Conservation (phyloP, 1,140 invertebrate genomes). For the Leptinotarsa lineolata region DNA sequence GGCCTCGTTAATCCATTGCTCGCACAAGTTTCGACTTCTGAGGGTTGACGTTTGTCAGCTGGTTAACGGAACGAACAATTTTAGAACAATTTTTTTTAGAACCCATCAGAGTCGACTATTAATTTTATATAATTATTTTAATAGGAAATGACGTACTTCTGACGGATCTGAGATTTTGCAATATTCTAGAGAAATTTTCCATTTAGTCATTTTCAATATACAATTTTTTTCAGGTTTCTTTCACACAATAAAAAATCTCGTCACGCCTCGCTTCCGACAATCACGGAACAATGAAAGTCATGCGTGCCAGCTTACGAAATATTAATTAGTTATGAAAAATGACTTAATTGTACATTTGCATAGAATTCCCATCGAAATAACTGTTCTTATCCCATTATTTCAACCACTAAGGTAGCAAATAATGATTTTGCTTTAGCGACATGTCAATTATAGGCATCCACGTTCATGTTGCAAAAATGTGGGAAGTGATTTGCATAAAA, state of each 20-base stretch:
- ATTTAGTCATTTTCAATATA: neutral
- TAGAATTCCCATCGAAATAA: slow-evolving; percentile 8
- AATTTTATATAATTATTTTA: too few relatives aligned
- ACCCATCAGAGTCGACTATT: too few relatives aligned
- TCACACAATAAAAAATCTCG: neutral
- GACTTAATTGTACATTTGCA: slow-evolving; percentile 5
- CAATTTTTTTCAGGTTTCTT: too few relatives aligned
- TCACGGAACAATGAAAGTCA: neutral
- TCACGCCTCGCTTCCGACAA: neutral
- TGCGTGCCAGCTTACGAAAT: neutral
- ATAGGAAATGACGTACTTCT: too few relatives aligned
- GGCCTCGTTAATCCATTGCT: too few relatives aligned
- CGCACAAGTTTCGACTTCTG: too few relatives aligned
- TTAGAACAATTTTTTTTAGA: too few relatives aligned
- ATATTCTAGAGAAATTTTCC: neutral
- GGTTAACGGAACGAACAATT: too few relatives aligned
- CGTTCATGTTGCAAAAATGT: slow-evolving; percentile 8
- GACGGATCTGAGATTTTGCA: neutral
- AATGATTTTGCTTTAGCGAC: neutral
- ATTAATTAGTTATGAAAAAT: slow-evolving; percentile 7
- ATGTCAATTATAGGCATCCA: slow-evolving; percentile 14
- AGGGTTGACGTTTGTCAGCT: too few relatives aligned
- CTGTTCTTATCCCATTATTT: slow-evolving; percentile 11
- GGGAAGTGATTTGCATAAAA: slow-evolving; percentile 15
- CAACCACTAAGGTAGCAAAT: slow-evolving; percentile 9